phyloP scores from a whole-genome alignment of 2,888 invertebrate species.

The Nipponacmea schrenckii region DNA sequence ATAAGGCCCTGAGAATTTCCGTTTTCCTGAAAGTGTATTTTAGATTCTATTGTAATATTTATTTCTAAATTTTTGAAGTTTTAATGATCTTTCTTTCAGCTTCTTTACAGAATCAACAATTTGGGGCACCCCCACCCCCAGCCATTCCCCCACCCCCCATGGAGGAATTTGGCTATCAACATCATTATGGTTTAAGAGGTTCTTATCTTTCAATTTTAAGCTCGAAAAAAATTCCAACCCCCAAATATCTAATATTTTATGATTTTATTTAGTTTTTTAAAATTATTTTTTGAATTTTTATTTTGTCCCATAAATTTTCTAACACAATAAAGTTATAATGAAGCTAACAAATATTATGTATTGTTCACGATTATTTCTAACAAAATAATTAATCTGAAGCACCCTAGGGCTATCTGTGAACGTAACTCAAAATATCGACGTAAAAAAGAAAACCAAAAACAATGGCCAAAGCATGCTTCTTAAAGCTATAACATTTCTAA shows the following conservation, averaged over 20 bases:
- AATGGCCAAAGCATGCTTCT: too few species aligned
- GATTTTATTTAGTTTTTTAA: background rate
- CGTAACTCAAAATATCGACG: too few species aligned
- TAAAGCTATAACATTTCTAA: too few species aligned
- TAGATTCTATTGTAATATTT: background rate
- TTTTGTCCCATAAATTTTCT: background rate
- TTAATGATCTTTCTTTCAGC: slow-evolving; percentile 21
- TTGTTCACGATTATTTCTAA: background rate
- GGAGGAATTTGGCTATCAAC: slow-evolving; percentile 39
- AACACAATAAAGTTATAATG: background rate
- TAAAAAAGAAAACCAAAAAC: too few species aligned
- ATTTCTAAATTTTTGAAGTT: background rate
- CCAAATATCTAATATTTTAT: background rate
- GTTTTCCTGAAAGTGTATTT: background rate
- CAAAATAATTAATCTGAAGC: background rate
- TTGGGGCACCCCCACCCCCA: slow-evolving; percentile 63
- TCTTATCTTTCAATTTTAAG: slow-evolving; percentile 13
- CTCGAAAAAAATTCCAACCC: background rate
- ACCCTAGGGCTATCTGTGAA: background rate
- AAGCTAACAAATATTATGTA: background rate
- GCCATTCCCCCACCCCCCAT: slow-evolving; percentile 67
- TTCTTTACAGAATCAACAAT: slow-evolving; percentile 25
- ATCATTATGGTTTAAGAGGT: slow-evolving; percentile 32
- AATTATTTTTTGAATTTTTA: background rate
- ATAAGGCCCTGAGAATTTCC: background rate